phyloP scores from a whole-genome alignment of 2,113 vertebrate species.

The Ondatra zibethicus region DNA sequence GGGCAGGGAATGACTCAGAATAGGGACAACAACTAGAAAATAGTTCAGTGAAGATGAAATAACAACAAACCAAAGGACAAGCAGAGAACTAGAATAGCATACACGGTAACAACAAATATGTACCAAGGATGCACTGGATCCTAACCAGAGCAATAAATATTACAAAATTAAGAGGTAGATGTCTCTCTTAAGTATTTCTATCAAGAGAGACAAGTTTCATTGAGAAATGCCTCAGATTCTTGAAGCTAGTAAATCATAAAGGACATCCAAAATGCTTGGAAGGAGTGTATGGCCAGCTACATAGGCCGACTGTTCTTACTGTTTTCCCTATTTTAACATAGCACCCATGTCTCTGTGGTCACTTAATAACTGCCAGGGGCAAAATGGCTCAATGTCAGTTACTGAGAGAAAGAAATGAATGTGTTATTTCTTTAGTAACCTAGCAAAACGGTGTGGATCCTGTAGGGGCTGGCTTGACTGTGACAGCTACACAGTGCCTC shows the following conservation, averaged over 20 bases:
- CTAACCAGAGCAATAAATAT: not conserved
- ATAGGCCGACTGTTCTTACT: conserved; percentile 27
- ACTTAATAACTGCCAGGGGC: conserved; percentile 66
- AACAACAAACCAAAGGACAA: not conserved
- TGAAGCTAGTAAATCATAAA: conserved; percentile 41
- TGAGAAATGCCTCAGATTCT: conserved; percentile 4
- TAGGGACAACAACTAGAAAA: not conserved
- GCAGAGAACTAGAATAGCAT: not conserved
- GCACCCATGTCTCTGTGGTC: conserved; percentile 52
- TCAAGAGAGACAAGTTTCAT: not conserved
- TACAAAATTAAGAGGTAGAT: not conserved
- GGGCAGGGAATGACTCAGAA: not conserved
- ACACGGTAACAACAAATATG: not conserved
- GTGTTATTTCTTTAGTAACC: not conserved
- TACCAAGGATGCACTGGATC: not conserved
- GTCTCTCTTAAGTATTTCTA: not conserved
- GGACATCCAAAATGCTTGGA: not conserved
- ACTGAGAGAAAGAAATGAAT: conserved; percentile 6
- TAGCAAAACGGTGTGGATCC: not conserved
- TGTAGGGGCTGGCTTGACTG: not conserved
- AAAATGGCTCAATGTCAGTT: conserved; percentile 58
- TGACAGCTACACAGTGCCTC: conserved; percentile 74
- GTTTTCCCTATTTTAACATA: conserved; percentile 61
- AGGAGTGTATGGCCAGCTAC: not conserved
- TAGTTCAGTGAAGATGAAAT: not conserved